Evolutionary conservation across 2,888 invertebrate species (phyloP).

Genomic region (Muscina levida): DNA sequence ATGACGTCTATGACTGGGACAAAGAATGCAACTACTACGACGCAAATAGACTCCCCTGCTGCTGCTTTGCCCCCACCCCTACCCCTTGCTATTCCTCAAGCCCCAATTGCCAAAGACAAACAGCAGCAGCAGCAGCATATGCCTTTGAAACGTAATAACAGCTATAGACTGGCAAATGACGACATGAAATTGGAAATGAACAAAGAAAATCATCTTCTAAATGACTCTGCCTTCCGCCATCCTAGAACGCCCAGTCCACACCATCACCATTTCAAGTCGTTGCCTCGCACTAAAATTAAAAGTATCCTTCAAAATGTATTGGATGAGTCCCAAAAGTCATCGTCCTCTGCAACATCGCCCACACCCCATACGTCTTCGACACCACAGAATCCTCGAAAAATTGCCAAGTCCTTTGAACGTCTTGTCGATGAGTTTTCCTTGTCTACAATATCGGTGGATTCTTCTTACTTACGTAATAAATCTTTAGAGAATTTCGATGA

Average conservation of each 20-base stretch:
- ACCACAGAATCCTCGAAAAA: constrained; percentile 80
- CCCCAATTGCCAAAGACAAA: too few species aligned
- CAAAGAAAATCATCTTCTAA: constrained; percentile 72
- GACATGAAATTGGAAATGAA: constrained; percentile 81
- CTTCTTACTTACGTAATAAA: constrained; percentile 78
- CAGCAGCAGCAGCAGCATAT: constrained; percentile 61
- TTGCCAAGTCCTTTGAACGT: constrained; percentile 82
- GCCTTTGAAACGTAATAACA: constrained; percentile 88
- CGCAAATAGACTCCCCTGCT: constrained; percentile 66
- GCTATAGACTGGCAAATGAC: constrained; percentile 89
- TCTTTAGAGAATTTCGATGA: constrained; percentile 79
- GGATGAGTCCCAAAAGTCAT: constrained; percentile 68
- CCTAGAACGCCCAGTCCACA: constrained; percentile 34
- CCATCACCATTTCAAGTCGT: constrained; percentile 65
- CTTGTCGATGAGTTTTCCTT: constrained; percentile 79
- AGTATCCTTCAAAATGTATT: constrained; percentile 44
- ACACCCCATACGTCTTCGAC: constrained; percentile 7
- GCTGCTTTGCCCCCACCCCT: constrained; percentile 61
- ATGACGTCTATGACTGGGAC: constrained; percentile 28
- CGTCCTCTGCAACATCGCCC: neutral
- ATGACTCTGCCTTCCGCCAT: constrained; percentile 22
- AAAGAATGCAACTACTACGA: constrained; percentile 42
- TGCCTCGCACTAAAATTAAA: constrained; percentile 70
- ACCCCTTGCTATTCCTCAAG: neutral
- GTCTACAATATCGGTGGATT: constrained; percentile 76